phyloP scores from a whole-genome alignment of 2,797 vertebrate genomes.

The Discoglossus pictus region DNA sequence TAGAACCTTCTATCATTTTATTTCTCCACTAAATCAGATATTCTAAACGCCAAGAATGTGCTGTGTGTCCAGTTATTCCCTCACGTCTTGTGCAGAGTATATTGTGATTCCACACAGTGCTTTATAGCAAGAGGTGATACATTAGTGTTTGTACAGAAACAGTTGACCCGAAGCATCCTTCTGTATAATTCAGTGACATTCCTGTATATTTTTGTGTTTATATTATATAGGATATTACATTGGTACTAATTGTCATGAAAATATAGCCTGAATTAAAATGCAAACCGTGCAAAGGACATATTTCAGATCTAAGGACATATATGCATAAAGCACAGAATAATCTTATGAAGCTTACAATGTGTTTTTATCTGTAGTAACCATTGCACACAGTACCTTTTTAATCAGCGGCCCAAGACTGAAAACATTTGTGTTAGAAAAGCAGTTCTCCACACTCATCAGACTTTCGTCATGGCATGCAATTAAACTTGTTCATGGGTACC shows the following conservation, averaged over 20 bases:
- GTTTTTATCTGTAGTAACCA: too few species aligned
- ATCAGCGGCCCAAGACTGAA: too few species aligned
- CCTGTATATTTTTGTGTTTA: conserved; percentile 50
- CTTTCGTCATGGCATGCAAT: too few species aligned
- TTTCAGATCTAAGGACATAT: conserved; percentile 4
- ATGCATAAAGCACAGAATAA: background rate
- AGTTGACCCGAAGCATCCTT: conserved; percentile 39
- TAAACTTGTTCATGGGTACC: too few species aligned
- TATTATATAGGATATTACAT: too few species aligned
- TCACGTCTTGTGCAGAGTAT: conserved; percentile 32
- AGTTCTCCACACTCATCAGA: too few species aligned
- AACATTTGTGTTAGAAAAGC: too few species aligned
- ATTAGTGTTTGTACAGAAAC: conserved; percentile 42
- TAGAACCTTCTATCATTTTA: conserved; percentile 69
- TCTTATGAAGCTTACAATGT: conserved; percentile 13
- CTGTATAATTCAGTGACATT: conserved; percentile 45
- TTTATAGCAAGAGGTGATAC: conserved; percentile 49
- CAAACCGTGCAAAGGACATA: conserved; percentile 24
- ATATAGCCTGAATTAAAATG: too few species aligned
- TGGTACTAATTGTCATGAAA: too few species aligned
- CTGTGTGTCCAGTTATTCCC: conserved; percentile 50
- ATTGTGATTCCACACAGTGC: conserved; percentile 43
- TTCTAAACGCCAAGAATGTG: conserved; percentile 46
- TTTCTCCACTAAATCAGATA: conserved; percentile 69
- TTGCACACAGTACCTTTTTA: too few species aligned